Evolutionary conservation across 2,797 vertebrate species (phyloP).

Genomic region (Acanthis flammea): DNA sequence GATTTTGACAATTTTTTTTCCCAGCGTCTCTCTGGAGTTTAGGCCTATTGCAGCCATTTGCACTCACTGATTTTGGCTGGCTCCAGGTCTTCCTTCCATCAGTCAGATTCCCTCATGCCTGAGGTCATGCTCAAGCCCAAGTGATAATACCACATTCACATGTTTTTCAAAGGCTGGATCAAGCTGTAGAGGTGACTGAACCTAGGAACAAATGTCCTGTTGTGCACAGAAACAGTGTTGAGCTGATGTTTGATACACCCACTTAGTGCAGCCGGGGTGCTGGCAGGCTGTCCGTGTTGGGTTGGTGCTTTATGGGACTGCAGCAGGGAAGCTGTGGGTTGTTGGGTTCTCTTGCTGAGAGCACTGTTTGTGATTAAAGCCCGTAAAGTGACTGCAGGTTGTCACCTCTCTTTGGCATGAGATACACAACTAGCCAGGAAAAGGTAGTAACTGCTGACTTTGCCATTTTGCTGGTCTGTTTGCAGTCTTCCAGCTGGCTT

Average conservation of each 20-base stretch:
- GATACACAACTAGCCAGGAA: neutral
- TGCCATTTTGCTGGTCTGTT: conserved; percentile 3
- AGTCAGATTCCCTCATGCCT: neutral
- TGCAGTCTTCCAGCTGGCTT: conserved; percentile 16
- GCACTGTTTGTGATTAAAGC: neutral
- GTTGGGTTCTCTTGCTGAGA: neutral
- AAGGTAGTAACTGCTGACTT: conserved; percentile 20
- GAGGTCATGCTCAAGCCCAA: neutral
- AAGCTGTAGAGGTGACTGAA: neutral
- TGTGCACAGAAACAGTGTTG: neutral
- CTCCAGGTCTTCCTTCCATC: neutral
- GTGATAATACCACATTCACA: neutral
- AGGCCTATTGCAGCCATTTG: neutral
- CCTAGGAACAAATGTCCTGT: neutral
- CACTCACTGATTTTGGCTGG: neutral
- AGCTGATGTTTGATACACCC: neutral
- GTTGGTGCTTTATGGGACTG: neutral
- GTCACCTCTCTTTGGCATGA: neutral
- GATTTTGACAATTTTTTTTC: neutral
- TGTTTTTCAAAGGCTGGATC: neutral
- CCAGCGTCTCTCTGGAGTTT: neutral
- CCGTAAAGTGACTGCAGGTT: neutral
- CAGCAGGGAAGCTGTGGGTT: neutral
- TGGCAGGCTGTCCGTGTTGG: neutral
- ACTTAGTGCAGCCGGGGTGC: neutral